Evolutionary conservation across 2,888 invertebrate species (phyloP).

Genomic region (Mesorhabditis spiculigera): DNA sequence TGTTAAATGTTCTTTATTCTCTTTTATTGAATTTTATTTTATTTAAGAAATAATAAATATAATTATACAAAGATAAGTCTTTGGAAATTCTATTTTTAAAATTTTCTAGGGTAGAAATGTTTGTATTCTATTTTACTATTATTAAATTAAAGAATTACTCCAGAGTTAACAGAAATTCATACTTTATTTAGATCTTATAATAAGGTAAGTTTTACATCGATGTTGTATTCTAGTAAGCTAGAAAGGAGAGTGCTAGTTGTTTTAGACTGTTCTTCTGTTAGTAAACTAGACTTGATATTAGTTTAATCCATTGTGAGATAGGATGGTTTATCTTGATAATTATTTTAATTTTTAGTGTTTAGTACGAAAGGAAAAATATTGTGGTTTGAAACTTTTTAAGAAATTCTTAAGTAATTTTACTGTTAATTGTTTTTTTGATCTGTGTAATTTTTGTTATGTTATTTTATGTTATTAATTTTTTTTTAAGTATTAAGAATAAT

Average conservation of each 20-base stretch:
- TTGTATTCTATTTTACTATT: constrained; percentile 42
- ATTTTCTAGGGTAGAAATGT: constrained; percentile 48
- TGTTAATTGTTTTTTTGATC: constrained; percentile 31
- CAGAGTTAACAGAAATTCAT: constrained; percentile 54
- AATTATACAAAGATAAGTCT: constrained; percentile 47
- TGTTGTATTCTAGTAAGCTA: constrained; percentile 43
- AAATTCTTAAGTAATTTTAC: constrained; percentile 31
- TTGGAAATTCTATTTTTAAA: constrained; percentile 45
- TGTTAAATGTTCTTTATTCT: constrained; percentile 40
- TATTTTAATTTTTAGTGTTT: constrained; percentile 34
- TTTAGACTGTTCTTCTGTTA: constrained; percentile 49
- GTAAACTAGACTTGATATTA: constrained; percentile 47
- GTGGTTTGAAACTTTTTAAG: constrained; percentile 38
- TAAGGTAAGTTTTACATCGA: constrained; percentile 48
- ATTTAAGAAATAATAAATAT: constrained; percentile 40
- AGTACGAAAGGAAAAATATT: constrained; percentile 48
- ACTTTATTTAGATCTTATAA: constrained; percentile 45
- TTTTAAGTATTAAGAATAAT: constrained; percentile 32
- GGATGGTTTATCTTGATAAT: constrained; percentile 48
- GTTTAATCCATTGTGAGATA: constrained; percentile 51
- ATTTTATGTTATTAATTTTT: constrained; percentile 39
- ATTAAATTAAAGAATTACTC: constrained; percentile 47
- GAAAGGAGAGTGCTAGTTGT: constrained; percentile 34
- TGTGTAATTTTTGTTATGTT: constrained; percentile 31
- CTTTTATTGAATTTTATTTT: constrained; percentile 35